A percentile compares a stretch with the other conserved stretches of the same genome.
These are phyloP conservation scores for Myanophis thanlyinensis DNA, from an alignment of 2,113 vertebrate species.

Conservation along the genomic window DNA sequence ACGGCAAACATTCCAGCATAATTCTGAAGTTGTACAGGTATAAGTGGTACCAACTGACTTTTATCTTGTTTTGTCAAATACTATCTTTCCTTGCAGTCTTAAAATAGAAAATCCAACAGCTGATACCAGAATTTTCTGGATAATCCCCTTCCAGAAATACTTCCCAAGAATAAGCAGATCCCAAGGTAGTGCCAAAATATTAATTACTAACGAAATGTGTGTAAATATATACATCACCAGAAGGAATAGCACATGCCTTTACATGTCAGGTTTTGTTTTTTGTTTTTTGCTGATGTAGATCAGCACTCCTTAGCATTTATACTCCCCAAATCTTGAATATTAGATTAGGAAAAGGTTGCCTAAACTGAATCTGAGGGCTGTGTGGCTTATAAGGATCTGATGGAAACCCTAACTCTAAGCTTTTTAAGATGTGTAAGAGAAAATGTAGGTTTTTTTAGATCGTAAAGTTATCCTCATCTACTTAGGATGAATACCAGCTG, in stretches of 20 bases:
- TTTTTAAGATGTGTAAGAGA: background rate
- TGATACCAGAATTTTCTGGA: background rate
- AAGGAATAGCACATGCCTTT: background rate
- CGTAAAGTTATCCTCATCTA: background rate
- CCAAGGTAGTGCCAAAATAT: background rate
- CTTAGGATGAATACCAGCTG: background rate
- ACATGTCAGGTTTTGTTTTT: no score
- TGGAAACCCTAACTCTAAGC: background rate
- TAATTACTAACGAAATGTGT: background rate
- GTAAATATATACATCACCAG: background rate
- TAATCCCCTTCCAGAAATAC: background rate
- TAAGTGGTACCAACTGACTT: background rate
- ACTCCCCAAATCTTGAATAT: background rate
- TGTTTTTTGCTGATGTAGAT: background rate
- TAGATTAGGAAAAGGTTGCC: background rate
- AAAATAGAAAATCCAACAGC: background rate
- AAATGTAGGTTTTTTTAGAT: background rate
- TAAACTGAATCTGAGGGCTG: background rate
- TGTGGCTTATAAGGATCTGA: background rate
- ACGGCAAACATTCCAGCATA: background rate
- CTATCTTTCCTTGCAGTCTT: background rate
- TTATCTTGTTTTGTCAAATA: background rate
- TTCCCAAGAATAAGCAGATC: background rate
- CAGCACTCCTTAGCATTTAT: background rate
- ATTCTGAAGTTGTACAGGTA: background rate